Evolutionary conservation across 2,888 invertebrate genomes (phyloP), one percentile per base, ranked within the genome.

Genomic region (Raillietiella orientalis): DNA sequence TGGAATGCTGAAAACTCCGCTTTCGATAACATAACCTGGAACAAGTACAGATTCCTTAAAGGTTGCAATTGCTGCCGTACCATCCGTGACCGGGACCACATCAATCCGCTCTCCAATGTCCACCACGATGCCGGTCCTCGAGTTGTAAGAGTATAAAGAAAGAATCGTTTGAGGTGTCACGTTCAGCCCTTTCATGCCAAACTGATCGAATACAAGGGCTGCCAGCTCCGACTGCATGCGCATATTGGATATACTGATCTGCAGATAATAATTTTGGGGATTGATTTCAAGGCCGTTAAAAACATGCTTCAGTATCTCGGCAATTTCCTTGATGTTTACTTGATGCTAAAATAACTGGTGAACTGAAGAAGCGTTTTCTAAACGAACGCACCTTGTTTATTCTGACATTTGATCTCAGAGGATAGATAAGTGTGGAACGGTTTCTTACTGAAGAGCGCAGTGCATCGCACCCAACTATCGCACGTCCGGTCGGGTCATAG

Each of bases 61-160:
- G n/a, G 9, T 5, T 11, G 19, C 6, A 19, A 19, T 19, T 8
- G 8, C n/a, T 19, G 6, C 28, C 43, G 32, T 33, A 53, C 56
- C 57, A 38, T 57, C 54, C 35, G 50, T 52, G 20, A 58, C 49
- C 13, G 57, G 55, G 19, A 56, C 42, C 19, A 57, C 50, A 33
- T 56, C 54, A 28, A 55, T 42, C 29, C 55, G 39, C 32, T 58
- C 55, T 14, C 59, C 59, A 25, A 58, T 46, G 37, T 59, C 58
- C 11, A 57, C 55, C 16, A 59, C 51, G 25, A 59, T 50, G 12
- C 58, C 59, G 5, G 56, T 54, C 3, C 51, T 53, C 14, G 53
- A 46, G 30, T 52, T 53, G 39, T 59, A 58, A 3, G 57, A 51
- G 41, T 56, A 56, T 14, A 59, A 47, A 12, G 56, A 46, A 23